phyloP scores from a whole-genome alignment of 92 coral and sea anemone genomes.

The Actinostola sp. region DNA sequence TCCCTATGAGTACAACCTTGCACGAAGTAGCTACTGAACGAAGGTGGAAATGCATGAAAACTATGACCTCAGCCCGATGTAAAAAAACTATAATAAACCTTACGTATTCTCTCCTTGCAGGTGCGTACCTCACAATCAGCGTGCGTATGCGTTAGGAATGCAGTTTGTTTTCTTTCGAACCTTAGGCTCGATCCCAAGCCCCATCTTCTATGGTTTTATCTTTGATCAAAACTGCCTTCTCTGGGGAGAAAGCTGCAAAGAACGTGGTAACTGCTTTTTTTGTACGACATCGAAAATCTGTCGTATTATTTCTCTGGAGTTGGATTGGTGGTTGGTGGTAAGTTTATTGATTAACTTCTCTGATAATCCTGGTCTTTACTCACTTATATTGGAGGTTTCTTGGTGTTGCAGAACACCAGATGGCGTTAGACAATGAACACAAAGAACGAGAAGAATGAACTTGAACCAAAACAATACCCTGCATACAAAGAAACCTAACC shows the following conservation, averaged over 20 bases:
- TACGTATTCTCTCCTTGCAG: conserved; percentile 47
- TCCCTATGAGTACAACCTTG: no score
- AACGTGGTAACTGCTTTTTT: conserved; percentile 84
- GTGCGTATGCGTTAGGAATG: conserved; percentile 93
- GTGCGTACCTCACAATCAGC: conserved; percentile 90
- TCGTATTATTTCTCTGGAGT: conserved; percentile 43
- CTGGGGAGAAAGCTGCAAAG: conserved; percentile 95
- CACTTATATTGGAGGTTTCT: no score
- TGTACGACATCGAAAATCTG: conserved; percentile 63
- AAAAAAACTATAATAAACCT: no score
- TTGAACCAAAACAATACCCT: no score
- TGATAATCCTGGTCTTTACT: no score
- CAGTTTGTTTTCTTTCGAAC: conserved; percentile 84
- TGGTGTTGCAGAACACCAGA: no score
- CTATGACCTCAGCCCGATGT: no score
- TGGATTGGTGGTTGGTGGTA: conserved; percentile 42
- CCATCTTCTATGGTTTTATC: conserved; percentile 80
- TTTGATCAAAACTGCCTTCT: conserved; percentile 74
- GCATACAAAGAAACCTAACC: no score
- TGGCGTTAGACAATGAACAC: no score
- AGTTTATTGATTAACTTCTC: background rate
- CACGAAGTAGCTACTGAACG: no score
- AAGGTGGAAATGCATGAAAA: no score
- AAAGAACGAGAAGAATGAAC: no score
- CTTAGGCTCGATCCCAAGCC: conserved; percentile 91